Evolutionary conservation across 2,113 vertebrate species (phyloP).

Genomic region (Phyllostomus discolor): DNA sequence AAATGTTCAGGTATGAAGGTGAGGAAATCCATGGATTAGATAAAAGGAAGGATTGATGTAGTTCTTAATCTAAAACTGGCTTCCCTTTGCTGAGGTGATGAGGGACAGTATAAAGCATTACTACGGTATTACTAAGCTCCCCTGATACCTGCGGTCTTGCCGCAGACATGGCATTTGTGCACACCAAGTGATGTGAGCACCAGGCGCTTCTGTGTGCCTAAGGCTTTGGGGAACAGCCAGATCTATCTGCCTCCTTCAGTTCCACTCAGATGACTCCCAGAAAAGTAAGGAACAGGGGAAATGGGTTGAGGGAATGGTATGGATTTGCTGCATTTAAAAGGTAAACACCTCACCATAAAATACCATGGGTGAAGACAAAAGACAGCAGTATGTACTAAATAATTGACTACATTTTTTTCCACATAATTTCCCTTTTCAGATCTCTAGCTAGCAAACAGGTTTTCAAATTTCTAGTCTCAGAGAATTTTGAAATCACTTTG

Average conservation of each 20-base stretch:
- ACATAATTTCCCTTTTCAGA: background rate
- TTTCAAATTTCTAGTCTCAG: background rate
- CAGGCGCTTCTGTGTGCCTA: accelerated
- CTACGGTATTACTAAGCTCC: background rate
- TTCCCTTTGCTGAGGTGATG: background rate
- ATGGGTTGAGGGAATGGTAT: background rate
- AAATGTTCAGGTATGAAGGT: background rate
- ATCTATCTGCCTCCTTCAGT: background rate
- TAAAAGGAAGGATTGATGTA: background rate
- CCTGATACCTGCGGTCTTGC: background rate
- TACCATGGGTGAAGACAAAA: too few relatives aligned
- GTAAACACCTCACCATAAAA: background rate
- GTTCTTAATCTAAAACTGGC: background rate
- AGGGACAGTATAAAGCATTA: background rate
- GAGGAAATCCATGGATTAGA: background rate
- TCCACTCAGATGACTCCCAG: background rate
- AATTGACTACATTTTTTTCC: background rate
- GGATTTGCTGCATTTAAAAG: background rate
- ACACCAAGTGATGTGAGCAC: background rate
- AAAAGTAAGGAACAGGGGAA: background rate
- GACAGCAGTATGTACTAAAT: background rate
- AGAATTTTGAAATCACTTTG: background rate
- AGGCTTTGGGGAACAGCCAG: background rate
- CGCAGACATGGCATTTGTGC: too few relatives aligned
- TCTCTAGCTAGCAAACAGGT: background rate